A percentile compares a stretch with the other conserved stretches of the same genome.
Conservation (phyloP, 2,797 vertebrate species). For the Falco naumanni region DNA sequence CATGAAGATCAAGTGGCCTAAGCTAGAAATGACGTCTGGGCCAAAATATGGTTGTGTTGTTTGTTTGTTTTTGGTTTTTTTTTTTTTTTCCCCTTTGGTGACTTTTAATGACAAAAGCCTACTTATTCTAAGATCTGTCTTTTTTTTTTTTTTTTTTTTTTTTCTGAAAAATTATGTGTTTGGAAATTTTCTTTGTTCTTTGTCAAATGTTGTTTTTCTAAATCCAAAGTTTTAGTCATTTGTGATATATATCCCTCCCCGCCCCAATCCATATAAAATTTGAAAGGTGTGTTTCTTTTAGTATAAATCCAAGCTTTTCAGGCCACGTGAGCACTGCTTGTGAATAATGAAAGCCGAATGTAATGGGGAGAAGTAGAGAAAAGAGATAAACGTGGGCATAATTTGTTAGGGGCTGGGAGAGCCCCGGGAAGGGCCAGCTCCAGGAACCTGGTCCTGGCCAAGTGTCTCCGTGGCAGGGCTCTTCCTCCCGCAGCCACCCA, state of each 20-base stretch:
- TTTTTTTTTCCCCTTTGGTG: not conserved
- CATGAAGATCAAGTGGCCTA: not conserved
- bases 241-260: not conserved
- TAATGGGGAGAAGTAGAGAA: not conserved
- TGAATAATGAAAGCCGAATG: not conserved
- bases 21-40: not conserved
- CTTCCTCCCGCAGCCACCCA: not conserved
- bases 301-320: not conserved
- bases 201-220: not conserved
- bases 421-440: not conserved
- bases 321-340: not conserved
- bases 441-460: not conserved
- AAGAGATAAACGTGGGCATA: not conserved
- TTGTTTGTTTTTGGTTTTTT: not conserved
- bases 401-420: not conserved
- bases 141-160: not conserved
- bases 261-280: not conserved
- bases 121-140: not conserved
- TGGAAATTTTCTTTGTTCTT: not conserved
- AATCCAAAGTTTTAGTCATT: fast-evolving
- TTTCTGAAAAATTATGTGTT: not conserved
- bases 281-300: not conserved
- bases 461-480: not conserved
- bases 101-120: not conserved
- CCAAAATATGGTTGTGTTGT: not conserved